These are phyloP conservation scores for Pygoscelis antarcticus DNA, from an alignment of 2,113 vertebrate species.

Conservation along the genomic window DNA sequence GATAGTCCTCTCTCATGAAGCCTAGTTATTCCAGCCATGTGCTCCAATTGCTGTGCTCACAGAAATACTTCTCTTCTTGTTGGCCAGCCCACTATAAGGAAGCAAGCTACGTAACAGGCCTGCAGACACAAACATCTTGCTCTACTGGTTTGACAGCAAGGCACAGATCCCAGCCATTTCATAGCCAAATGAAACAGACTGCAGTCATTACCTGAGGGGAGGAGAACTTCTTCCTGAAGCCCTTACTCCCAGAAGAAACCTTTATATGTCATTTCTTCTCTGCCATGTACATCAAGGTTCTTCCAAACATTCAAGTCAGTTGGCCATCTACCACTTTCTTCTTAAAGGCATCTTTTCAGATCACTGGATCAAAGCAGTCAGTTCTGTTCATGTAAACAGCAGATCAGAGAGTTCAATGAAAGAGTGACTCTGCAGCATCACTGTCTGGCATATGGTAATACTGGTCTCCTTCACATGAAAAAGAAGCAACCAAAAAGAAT, in stretches of 20 bases:
- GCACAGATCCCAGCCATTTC: background rate
- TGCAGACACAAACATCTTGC: background rate
- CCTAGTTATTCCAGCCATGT: background rate
- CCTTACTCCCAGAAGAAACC: background rate
- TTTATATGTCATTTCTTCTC: background rate
- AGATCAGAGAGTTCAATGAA: background rate
- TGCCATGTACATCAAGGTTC: background rate
- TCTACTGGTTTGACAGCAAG: slow-evolving; percentile 14
- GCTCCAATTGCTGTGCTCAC: background rate
- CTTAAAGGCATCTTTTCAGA: background rate
- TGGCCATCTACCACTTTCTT: background rate
- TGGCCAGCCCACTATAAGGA: background rate
- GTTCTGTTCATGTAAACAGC: background rate
- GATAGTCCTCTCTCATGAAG: background rate
- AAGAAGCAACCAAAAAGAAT: background rate
- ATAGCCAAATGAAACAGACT: background rate
- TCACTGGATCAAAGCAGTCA: background rate
- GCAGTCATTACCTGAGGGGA: background rate
- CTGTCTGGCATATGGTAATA: background rate
- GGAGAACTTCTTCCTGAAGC: background rate
- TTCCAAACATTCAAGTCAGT: background rate
- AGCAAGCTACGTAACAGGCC: background rate
- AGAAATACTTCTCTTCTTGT: background rate
- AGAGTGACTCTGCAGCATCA: background rate
- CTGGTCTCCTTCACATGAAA: background rate